Base-by-base conservation (phyloP, 2,113 vertebrate species). In the Rhodinocichla rosea region DNA sequence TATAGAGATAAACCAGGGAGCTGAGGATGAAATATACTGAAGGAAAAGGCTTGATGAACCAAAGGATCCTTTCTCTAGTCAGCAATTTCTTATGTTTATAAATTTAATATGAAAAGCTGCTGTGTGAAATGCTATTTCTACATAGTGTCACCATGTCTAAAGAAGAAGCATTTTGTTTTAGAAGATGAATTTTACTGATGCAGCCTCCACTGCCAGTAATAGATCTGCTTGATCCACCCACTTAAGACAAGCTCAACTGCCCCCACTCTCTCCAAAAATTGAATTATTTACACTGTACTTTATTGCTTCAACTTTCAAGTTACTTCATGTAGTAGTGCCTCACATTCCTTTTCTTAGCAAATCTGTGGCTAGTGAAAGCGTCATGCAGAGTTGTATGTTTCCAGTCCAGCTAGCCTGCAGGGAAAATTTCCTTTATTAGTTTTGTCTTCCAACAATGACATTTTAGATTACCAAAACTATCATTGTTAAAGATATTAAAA, bases 401-500 rank as follows among this genome's bases (percentile, higher is more conserved):
- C 94, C 88, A 88, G 97, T 97, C 96, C 97, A 97, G 71, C 79
- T 52, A 95, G 76, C 87, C 97, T 97, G 71, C 52, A 92, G 97
- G 93, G 83, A 98, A 97, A 97, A 98, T 97, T 96, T 98, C 94
- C 98, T 98, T 97, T 98, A 97, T 98, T 97, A 95, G 91, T 96
- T 94, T 98, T 56, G 39, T 95, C 69, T 91, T 89, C 93, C 78
- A 90, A 92, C 95, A 94, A 92, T 95, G 69, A 93, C 78, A 90
- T 97, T 98, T 96, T 77, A 95, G 95, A 95, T 81, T 65, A 98
- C 97, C 40, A 96, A 97, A 98, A 94, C 97, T 95, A 95, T 96
- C 97, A 76, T 32, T 0, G 0, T 96, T 98, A 95, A 89, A 91
- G 85, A 82, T 92, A 96, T 97, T 94, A 93, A 93, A 95, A 97